phyloP scores from a whole-genome alignment of 2,888 invertebrate species.

The Lithophane socia region DNA sequence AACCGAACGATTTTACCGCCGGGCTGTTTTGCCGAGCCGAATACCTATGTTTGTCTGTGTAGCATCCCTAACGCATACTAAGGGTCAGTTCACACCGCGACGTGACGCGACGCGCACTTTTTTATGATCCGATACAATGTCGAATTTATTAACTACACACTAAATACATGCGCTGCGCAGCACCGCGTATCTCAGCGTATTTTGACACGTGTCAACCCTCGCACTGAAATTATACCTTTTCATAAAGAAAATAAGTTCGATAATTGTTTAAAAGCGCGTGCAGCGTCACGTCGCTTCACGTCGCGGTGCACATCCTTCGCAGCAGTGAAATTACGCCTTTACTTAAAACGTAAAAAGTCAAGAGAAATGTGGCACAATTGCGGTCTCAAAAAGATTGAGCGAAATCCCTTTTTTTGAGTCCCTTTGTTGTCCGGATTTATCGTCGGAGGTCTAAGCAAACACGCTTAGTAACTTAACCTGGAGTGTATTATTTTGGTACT shows the following conservation, averaged over 20 bases:
- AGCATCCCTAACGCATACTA: background rate
- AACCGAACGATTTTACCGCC: background rate
- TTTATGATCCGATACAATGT: too few relatives aligned
- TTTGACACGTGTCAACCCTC: too few relatives aligned
- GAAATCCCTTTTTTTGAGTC: slow-evolving; percentile 44
- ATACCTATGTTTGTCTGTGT: background rate
- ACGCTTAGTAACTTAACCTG: slow-evolving; percentile 57
- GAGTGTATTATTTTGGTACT: slow-evolving; percentile 35
- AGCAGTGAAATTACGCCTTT: slow-evolving; percentile 14
- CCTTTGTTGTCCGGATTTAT: slow-evolving; percentile 46
- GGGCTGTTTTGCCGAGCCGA: background rate
- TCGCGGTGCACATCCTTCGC: background rate
- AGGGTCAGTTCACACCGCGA: too few relatives aligned
- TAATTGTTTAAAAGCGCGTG: too few relatives aligned
- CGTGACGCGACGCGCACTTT: too few relatives aligned
- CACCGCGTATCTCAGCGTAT: too few relatives aligned
- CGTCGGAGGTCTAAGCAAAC: slow-evolving; percentile 39
- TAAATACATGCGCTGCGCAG: too few relatives aligned
- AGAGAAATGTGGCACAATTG: slow-evolving; percentile 53
- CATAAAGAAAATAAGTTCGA: too few relatives aligned
- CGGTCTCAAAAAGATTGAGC: slow-evolving; percentile 54
- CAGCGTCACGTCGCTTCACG: too few relatives aligned
- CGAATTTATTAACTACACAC: too few relatives aligned
- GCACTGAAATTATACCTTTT: too few relatives aligned
- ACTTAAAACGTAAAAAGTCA: slow-evolving; percentile 36